Conservation (phyloP, 2,888 invertebrate species). For the Tillus elongatus region DNA sequence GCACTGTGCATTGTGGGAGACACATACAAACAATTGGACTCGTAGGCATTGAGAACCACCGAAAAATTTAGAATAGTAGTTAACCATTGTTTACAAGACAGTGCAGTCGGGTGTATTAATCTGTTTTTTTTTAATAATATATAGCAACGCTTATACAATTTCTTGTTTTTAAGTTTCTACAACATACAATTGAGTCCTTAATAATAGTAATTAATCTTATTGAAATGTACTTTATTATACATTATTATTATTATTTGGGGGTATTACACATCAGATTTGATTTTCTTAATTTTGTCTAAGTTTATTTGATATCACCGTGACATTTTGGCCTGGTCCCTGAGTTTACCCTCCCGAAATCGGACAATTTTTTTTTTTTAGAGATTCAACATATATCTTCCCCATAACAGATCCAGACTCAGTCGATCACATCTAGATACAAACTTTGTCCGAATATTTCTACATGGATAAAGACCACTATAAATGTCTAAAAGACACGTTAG, state of each 20-base stretch:
- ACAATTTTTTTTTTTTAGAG: constrained; percentile 27
- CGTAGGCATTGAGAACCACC: too few species aligned
- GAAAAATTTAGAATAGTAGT: too few species aligned
- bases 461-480: constrained; percentile 25
- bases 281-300: constrained; percentile 39
- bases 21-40: too few species aligned
- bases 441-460: constrained; percentile 10
- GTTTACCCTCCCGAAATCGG: constrained; percentile 39
- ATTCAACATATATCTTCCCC: too few species aligned
- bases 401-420: too few species aligned
- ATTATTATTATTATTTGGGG: constrained; percentile 35
- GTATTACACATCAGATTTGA: constrained; percentile 38
- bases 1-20: too few species aligned
- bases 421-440: too few species aligned
- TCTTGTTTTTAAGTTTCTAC: constrained; percentile 31
- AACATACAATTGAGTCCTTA: constrained; percentile 41
- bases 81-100: too few species aligned
- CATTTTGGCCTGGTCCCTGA: constrained; percentile 47
- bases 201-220: constrained; percentile 32
- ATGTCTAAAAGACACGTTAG: constrained; percentile 27
- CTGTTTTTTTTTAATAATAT: constrained; percentile 25
- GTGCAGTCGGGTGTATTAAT: constrained; percentile 33
- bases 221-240: constrained; percentile 39
- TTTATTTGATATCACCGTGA: constrained; percentile 44
- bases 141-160: constrained; percentile 28